These are phyloP conservation scores for Frieseomelitta varia DNA, from an alignment of 1,140 invertebrate species.

Conservation along the genomic window DNA sequence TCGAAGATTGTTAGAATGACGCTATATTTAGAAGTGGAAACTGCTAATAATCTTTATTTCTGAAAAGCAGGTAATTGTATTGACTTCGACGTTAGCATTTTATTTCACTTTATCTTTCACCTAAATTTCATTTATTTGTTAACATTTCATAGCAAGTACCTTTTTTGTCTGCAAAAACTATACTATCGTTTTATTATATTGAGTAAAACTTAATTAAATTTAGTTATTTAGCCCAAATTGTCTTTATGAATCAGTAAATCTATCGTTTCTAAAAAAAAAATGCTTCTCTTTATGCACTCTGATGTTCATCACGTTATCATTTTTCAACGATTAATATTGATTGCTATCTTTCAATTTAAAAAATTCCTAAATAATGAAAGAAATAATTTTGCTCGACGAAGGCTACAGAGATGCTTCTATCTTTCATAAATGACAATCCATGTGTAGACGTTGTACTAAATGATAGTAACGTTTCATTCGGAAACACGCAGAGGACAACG, in stretches of 20 bases:
- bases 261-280: not conserved
- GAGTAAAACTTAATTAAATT: no score
- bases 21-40: not conserved
- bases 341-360: not conserved
- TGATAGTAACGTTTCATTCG: not conserved
- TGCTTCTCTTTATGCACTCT: not conserved
- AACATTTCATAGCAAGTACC: no score
- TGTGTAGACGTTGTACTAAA: not conserved
- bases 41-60: no score
- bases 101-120: no score
- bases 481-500: not conserved
- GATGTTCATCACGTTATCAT: not conserved
- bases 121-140: no score
- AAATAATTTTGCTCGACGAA: not conserved
- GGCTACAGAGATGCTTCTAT: not conserved
- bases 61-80: no score
- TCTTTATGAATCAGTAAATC: not conserved
- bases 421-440: not conserved
- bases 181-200: no score
- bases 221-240: not conserved
- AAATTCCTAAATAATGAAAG: not conserved
- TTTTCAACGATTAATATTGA: not conserved
- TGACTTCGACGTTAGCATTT: no score
- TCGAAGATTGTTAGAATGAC: not conserved
- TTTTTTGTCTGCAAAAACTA: no score